phyloP scores from a whole-genome alignment of 2,888 invertebrate species.

The Capitulum mitella region DNA sequence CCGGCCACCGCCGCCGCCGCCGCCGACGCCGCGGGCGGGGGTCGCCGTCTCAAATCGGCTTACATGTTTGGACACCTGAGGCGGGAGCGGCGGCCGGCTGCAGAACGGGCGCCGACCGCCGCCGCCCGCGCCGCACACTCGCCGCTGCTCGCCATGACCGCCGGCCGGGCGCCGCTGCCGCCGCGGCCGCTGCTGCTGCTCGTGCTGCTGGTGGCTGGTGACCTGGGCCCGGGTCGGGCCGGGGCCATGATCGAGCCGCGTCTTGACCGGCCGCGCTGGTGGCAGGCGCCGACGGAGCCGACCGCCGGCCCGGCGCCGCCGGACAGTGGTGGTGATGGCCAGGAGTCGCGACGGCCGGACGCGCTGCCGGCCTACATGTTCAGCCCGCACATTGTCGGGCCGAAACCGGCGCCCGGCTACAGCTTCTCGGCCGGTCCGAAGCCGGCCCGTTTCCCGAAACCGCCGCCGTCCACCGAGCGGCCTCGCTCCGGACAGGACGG shows the following conservation, averaged over 20 bases:
- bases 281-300: background rate
- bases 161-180: background rate
- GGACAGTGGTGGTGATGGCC: background rate
- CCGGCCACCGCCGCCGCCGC: background rate
- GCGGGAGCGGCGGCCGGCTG: background rate
- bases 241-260: background rate
- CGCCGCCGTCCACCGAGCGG: background rate
- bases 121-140: background rate
- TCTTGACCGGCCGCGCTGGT: background rate
- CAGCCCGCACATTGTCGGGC: background rate
- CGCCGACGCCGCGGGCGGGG: background rate
- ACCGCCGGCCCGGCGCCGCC: background rate
- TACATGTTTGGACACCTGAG: background rate
- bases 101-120: background rate
- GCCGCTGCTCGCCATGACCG: background rate
- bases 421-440: slow-evolving; percentile 3
- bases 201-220: background rate
- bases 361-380: background rate
- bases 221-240: background rate
- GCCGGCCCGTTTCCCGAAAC: background rate
- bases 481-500: too few relatives aligned
- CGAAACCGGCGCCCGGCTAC: slow-evolving; percentile 4
- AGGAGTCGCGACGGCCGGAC: background rate
- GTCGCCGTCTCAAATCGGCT: background rate
- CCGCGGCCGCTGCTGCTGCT: background rate